Evolutionary conservation across 2,113 vertebrate genomes (phyloP).

Genomic region (rabbit (Oryctolagus cuniculus)): mOryCun1.1 NC_091439.1:103622001-103622500

Average conservation of each 20-base stretch:
- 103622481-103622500: constrained; percentile 79
- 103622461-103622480: constrained; percentile 77
- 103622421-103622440: constrained; percentile 71
- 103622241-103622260: background rate
- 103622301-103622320: background rate
- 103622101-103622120: background rate
- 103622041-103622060: background rate
- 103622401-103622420: constrained; percentile 65
- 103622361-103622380: background rate
- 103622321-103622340: background rate
- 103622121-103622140: background rate
- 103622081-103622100: background rate
- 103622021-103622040: background rate
- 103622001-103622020: background rate
- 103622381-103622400: background rate
- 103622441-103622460: constrained; percentile 78
- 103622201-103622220: background rate
- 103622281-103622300: background rate
- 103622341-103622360: constrained; percentile 52
- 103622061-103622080: background rate
- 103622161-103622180: background rate
- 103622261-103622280: background rate
- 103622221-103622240: constrained; percentile 26
- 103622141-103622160: constrained; percentile 4
- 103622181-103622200: constrained; percentile 23